Conservation (phyloP, 2,888 invertebrate species). For the Acrobasis consociella region DNA sequence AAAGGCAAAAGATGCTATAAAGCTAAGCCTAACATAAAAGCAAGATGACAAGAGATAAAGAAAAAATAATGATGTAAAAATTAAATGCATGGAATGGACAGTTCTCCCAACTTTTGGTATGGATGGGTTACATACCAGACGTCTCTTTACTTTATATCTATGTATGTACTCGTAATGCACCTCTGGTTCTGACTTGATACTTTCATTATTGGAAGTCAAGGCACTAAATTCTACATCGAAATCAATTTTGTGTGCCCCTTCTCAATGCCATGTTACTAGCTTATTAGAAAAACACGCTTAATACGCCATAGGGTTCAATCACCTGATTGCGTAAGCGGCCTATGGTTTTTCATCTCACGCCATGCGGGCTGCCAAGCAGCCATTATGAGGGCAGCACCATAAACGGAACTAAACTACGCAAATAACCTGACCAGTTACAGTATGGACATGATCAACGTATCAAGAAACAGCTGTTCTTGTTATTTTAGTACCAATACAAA, state of each 20-base stretch:
- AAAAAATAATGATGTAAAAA: no score
- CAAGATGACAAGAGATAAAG: no score
- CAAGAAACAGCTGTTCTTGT: background rate
- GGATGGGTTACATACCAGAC: no score
- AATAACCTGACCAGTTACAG: constrained; percentile 2
- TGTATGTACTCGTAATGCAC: no score
- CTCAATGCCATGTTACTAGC: background rate
- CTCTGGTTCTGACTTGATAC: no score
- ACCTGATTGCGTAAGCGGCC: constrained; percentile 13
- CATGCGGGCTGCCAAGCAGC: constrained; percentile 10
- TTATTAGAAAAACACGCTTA: constrained; percentile 3
- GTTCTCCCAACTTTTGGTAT: no score
- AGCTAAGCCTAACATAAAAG: no score
- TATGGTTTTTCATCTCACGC: constrained; percentile 17
- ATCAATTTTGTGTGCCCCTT: background rate
- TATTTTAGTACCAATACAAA: background rate
- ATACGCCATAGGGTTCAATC: constrained; percentile 9
- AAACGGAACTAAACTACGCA: constrained; percentile 4
- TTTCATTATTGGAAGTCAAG: no score
- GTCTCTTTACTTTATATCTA: no score
- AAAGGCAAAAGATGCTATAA: no score
- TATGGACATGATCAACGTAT: constrained; percentile 9
- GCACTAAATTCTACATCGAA: background rate
- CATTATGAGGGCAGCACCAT: constrained; percentile 15
- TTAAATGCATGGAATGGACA: no score